Conservation (phyloP, 2,113 vertebrate species). For the Ptilorrhoa leucosticta region DNA sequence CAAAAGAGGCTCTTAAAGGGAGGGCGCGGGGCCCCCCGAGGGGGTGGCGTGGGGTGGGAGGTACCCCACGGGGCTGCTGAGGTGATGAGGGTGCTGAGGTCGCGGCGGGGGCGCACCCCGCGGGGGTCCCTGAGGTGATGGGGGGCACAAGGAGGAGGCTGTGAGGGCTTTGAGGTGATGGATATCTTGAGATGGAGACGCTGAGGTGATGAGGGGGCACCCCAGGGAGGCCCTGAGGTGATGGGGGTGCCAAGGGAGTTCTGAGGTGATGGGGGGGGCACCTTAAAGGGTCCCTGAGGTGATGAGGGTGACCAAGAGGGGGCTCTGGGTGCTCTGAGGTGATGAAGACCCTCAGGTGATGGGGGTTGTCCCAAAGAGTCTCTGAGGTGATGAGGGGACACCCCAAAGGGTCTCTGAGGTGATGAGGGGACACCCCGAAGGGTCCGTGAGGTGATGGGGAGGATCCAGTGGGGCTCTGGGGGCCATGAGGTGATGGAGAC, state of each 20-base stretch:
- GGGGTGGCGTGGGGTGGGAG: background rate
- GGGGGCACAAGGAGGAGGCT: background rate
- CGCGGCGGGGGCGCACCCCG: too few relatives aligned
- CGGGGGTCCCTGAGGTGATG: background rate
- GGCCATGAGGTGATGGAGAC: background rate
- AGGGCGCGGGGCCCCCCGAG: background rate
- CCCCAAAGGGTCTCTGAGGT: background rate
- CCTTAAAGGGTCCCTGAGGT: background rate
- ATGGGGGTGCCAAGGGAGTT: too few relatives aligned
- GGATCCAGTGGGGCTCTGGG: too few relatives aligned
- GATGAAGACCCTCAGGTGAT: background rate
- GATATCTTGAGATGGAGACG: background rate
- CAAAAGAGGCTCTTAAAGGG: constrained; percentile 77
- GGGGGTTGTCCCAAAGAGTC: background rate
- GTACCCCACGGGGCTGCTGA: background rate
- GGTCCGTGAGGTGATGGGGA: background rate
- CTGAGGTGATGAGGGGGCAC: background rate
- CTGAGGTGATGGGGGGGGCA: background rate
- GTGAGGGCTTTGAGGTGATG: background rate
- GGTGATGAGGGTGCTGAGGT: background rate
- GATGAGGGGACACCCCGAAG: background rate
- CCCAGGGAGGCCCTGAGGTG: background rate
- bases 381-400: background rate
- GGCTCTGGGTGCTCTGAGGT: too few relatives aligned
- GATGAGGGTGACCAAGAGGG: too few relatives aligned